These are phyloP conservation scores for Anolis sagrei DNA, from an alignment of 2,113 vertebrate genomes.

Conservation along the genomic window DNA sequence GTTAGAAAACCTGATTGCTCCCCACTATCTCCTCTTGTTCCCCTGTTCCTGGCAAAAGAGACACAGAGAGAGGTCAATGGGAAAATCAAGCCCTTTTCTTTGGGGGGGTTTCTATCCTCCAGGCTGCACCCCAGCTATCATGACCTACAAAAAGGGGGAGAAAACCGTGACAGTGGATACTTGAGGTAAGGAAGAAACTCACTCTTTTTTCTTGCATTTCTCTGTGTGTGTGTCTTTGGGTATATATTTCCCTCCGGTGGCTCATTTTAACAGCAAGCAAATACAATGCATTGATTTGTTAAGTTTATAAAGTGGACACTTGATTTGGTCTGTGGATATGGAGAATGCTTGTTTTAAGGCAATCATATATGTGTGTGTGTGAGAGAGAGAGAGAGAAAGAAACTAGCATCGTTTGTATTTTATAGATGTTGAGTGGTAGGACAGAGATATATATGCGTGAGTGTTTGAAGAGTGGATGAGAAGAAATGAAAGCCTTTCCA, in stretches of 20 bases:
- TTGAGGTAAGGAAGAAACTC: constrained; percentile 74
- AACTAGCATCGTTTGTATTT: not conserved
- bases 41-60: constrained; percentile 9
- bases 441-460: too few species aligned
- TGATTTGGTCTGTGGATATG: constrained; percentile 29
- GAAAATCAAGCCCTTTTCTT: not conserved
- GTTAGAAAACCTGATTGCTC: constrained; percentile 16
- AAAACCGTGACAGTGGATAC: constrained; percentile 46
- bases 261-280: constrained; percentile 45
- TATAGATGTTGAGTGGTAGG: too few species aligned
- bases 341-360: constrained; percentile 1
- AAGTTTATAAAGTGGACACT: constrained; percentile 42
- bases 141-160: constrained; percentile 50
- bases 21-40: not conserved
- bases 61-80: not conserved
- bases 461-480: not conserved
- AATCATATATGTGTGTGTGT: not conserved
- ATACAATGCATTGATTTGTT: constrained; percentile 36
- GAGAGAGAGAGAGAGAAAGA: too few species aligned
- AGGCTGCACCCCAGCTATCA: constrained; percentile 43
- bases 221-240: not conserved
- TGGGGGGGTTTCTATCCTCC: constrained; percentile 35
- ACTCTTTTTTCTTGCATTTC: constrained; percentile 55
- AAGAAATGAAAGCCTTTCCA: not conserved
- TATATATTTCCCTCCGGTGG: constrained; percentile 37